Evolutionary conservation across 2,797 vertebrate species (phyloP).

Genomic region (Enteromius radiatus): DNA sequence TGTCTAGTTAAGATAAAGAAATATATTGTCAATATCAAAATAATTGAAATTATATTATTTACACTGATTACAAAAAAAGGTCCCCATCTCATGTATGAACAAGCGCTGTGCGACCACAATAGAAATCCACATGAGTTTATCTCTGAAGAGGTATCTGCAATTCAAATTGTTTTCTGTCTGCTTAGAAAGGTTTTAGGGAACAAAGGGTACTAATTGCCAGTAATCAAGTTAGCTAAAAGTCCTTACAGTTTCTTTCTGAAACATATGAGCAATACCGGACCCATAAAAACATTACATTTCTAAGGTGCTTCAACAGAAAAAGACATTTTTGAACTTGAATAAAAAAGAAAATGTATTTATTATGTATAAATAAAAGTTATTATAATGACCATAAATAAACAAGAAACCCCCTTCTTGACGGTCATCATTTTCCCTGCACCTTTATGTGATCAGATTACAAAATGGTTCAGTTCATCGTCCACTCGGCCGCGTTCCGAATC

Average conservation of each 20-base stretch:
- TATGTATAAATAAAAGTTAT: conserved; percentile 51
- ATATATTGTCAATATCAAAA: conserved; percentile 84
- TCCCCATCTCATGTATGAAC: conserved; percentile 66
- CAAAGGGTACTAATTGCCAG: not conserved
- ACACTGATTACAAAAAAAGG: conserved; percentile 79
- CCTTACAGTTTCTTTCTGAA: conserved; percentile 16
- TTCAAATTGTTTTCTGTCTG: not conserved
- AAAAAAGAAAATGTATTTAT: conserved; percentile 34
- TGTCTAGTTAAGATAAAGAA: conserved; percentile 76
- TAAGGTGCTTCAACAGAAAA: conserved; percentile 33
- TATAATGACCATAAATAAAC: conserved; percentile 46
- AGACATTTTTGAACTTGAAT: conserved; percentile 13
- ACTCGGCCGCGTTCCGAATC: conserved; percentile 51
- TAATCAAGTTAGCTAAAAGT: not conserved
- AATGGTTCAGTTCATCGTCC: conserved; percentile 70
- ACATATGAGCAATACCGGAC: conserved; percentile 42
- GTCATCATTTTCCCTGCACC: conserved; percentile 39
- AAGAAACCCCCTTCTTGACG: conserved; percentile 43
- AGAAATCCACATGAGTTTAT: conserved; percentile 27
- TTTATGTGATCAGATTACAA: conserved; percentile 65
- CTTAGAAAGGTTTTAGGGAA: not conserved
- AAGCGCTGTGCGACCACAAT: conserved; percentile 44
- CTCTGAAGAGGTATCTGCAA: conserved; percentile 20
- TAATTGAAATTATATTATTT: conserved; percentile 84
- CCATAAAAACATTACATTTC: conserved; percentile 37